Evolutionary conservation across 2,888 invertebrate genomes (phyloP), one percentile per base, ranked within the genome.

Genomic region (Drosophila siamana): DNA sequence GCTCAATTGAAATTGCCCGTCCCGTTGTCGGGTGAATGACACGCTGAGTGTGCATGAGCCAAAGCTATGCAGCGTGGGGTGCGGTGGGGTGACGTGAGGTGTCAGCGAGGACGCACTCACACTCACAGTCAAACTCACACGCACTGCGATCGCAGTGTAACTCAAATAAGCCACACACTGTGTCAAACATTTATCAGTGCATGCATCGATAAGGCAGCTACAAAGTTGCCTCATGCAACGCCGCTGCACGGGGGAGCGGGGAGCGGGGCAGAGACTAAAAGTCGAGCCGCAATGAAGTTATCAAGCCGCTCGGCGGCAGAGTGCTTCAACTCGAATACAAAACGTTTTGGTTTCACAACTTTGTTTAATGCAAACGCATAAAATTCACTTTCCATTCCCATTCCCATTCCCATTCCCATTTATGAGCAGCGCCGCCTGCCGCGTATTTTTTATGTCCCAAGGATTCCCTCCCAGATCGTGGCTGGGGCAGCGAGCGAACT

Each of bases 121-220:
- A 28, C 28, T 28, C 28, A 28, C 9, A n/a, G n/a, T n/a, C n/a
- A n/a, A n/a, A n/a, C n/a, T n/a, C n/a, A n/a, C n/a, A n/a, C n/a
- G n/a, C n/a, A n/a, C n/a, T n/a, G n/a, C n/a, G 11, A 7, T 38
- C 36, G 36, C 15, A 15, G 5, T 59, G 78, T 61, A 71, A 69
- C 70, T 69, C 80, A 78, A 80, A 78, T 77, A 80, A 77, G 81
- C 70, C 76, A 65, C 82, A 78, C 83, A 75, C 82, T 75, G 86
- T 78, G 86, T 81, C 83, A 86, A 83, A 83, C 83, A 88, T 83
- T 86, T 83, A 83, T 83, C 83, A 88, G 88, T 70, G 26, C 47
- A 13, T 9, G 73, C 73, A 82, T 74, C 82, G 88, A 87, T 88
- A 88, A 88, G 86, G 44, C 57, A 24, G 33, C 33, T 63, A 88